These are phyloP conservation scores for Saxidomus purpurata DNA, from an alignment of 1,140 invertebrate species.

Conservation along the genomic window DNA sequence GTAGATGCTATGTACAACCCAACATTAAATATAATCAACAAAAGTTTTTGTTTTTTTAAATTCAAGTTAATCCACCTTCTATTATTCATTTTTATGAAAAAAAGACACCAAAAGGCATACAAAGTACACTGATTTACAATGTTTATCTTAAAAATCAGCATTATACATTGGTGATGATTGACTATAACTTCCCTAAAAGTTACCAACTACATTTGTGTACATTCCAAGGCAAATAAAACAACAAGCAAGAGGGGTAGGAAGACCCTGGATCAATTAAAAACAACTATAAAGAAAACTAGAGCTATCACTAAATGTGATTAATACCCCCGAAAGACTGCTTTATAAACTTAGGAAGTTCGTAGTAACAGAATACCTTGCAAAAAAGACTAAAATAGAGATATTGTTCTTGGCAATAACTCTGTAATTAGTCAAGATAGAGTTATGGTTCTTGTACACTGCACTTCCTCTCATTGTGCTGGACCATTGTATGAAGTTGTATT, in stretches of 20 bases:
- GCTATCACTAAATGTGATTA: too few relatives aligned
- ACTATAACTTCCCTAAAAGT: neutral
- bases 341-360: too few relatives aligned
- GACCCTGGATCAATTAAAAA: slow-evolving; percentile 18
- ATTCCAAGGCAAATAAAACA: slow-evolving; percentile 17
- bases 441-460: too few relatives aligned
- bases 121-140: neutral
- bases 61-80: slow-evolving; percentile 17
- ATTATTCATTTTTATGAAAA: neutral
- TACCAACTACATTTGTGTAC: slow-evolving; percentile 26
- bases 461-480: too few relatives aligned
- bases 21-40: slow-evolving; percentile 4
- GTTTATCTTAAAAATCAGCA: slow-evolving; percentile 8
- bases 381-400: too few relatives aligned
- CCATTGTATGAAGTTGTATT: too few relatives aligned
- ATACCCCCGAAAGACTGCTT: too few relatives aligned
- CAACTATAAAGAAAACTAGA: slow-evolving; percentile 2
- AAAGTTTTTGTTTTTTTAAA: slow-evolving; percentile 16
- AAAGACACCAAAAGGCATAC: slow-evolving; percentile 6
- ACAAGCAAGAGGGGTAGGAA: slow-evolving; percentile 23
- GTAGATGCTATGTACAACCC: slow-evolving; percentile 13
- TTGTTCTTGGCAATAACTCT: too few relatives aligned
- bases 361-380: too few relatives aligned
- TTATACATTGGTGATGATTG: slow-evolving; percentile 3
- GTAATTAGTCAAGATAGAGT: too few relatives aligned